Percentiles rank a stretch among this genome's conserved stretches.
phyloP scores from a whole-genome alignment of 2,113 vertebrate species.

The Megaleporinus macrocephalus region DNA sequence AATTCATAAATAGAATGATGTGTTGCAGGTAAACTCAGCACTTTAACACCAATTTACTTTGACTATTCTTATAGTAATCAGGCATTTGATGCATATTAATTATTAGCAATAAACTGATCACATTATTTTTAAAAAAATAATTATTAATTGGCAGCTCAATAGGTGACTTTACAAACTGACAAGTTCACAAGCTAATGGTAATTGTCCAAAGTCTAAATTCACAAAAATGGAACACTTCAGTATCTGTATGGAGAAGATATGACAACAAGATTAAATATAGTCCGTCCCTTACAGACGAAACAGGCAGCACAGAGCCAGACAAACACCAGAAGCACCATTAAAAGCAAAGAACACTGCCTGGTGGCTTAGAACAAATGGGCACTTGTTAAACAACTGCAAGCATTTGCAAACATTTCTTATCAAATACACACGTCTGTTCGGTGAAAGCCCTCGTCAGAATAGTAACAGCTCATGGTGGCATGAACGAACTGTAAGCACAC shows the following conservation, averaged over 20 bases:
- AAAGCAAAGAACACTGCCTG: neutral
- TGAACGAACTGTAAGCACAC: neutral
- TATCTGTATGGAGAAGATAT: constrained; percentile 12
- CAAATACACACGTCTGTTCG: constrained; percentile 29
- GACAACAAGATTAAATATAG: neutral
- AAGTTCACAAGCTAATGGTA: neutral
- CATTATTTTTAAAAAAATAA: neutral
- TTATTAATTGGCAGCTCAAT: neutral
- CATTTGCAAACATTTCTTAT: constrained; percentile 41
- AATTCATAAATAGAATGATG: neutral
- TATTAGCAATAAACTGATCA: neutral
- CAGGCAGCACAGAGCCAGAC: constrained; percentile 6
- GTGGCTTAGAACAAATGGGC: neutral
- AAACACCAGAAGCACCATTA: constrained; percentile 21
- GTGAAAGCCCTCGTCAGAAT: constrained; percentile 14
- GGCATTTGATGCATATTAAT: neutral
- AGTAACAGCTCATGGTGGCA: neutral
- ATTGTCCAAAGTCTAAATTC: constrained; percentile 14
- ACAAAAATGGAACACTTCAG: constrained; percentile 17
- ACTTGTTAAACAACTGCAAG: constrained; percentile 25
- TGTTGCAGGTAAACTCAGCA: neutral
- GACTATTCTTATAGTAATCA: neutral
- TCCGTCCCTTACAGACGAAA: constrained; percentile 2
- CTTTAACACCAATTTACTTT: neutral
- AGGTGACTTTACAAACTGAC: neutral